These are phyloP conservation scores for Eupeodes corollae DNA, from an alignment of 1,140 invertebrate species.

Conservation along the genomic window DNA sequence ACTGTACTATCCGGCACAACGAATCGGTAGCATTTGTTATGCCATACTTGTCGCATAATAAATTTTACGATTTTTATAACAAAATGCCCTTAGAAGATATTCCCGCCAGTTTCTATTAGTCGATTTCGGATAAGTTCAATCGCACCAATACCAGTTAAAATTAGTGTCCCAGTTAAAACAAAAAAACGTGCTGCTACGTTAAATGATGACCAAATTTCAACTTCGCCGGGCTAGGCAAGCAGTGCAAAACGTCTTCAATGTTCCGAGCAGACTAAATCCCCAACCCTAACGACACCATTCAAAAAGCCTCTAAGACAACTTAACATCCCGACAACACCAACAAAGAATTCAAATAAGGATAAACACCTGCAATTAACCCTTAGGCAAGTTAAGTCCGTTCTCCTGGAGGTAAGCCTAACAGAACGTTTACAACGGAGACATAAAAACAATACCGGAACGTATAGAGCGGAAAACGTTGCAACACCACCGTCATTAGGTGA, in stretches of 20 bases:
- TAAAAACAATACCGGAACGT: constrained; percentile 13
- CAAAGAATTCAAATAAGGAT: neutral
- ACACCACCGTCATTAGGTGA: neutral
- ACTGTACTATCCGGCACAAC: constrained; percentile 62
- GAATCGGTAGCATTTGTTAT: constrained; percentile 82
- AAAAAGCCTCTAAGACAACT: constrained; percentile 32
- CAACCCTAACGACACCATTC: constrained; percentile 5
- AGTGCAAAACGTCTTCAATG: constrained; percentile 7
- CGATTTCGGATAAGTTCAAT: constrained; percentile 84
- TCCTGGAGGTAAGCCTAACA: neutral
- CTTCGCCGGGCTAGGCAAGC: neutral
- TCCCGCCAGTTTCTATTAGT: constrained; percentile 63
- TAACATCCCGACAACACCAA: constrained; percentile 22
- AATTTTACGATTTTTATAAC: constrained; percentile 60
- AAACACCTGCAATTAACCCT: neutral
- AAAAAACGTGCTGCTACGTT: too few species aligned
- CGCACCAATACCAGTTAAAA: constrained; percentile 17
- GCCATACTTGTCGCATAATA: constrained; percentile 71
- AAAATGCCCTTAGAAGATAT: constrained; percentile 60
- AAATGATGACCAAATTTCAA: too few species aligned
- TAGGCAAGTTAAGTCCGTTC: neutral
- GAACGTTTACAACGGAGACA: constrained; percentile 10
- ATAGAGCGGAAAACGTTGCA: neutral
- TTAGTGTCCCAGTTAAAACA: neutral
- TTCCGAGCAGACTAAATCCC: neutral